Base-by-base conservation (phyloP, 2,888 invertebrate genomes). In the Neocrepidodera transversa region DNA sequence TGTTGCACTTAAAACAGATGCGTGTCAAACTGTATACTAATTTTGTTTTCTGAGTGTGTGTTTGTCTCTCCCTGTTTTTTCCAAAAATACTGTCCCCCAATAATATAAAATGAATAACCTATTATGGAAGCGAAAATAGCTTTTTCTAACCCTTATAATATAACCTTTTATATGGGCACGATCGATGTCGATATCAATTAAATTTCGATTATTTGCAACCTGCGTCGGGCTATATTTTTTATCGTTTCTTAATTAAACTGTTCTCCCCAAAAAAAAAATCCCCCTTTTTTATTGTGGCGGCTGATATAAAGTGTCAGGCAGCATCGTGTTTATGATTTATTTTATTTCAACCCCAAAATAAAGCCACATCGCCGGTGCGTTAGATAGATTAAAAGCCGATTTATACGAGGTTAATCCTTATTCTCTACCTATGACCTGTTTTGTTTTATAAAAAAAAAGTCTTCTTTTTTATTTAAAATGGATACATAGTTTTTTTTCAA, bases 161-260 rank as follows among this genome's bases (percentile, higher is more conserved):
- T 30, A 54, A 36, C 32, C 35, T 28, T 42, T 6, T 43, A 53
- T 43, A 40, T 47, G 62, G 32, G 47, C 47, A 32, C 30, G 28
- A 56, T 62, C 59, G 56, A 57, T 60, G 43, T 50, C 40, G 11
- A 55, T 58, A 57, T 50, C 57, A 63, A 63, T 63, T 60, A 55
- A 58, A 60, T 50, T 52, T 63, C 54, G 51, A 63, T 63, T 43
- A 57, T 51, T 51, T 45, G 54, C 63, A 60, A 54, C 54, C 54
- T 57, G 63, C 23, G 51, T 32, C n/a, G 20, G 30, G 47, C 49
- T 11, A 47, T 57, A 63, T 60, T 63, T 63, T 63, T 63, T 58
- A 54, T 57, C 42, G 23, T 28, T 38, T 36, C 49, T 57, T 54
- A 59, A 53, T 59, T n/a, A 55, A 52, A 52, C 18, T 47, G 28